A percentile compares a stretch with the other conserved stretches of the same genome.
Conservation (phyloP, 2,888 invertebrate species). For the Tipula lateralis region DNA sequence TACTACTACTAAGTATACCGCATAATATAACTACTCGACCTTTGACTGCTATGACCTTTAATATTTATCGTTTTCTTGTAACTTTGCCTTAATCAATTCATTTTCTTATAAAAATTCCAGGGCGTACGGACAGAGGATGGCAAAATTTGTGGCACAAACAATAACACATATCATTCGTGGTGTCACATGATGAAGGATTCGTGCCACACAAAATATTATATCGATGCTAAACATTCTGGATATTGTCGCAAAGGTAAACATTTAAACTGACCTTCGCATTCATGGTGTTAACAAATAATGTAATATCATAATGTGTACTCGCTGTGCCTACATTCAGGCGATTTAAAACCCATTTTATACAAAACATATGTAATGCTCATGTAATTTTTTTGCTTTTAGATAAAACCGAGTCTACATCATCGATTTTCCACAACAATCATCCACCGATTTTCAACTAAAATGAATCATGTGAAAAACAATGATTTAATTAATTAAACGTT, state of each 20-base stretch:
- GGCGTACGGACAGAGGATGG: constrained; percentile 42
- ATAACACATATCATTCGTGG: constrained; percentile 69
- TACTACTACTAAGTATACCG: too few species aligned
- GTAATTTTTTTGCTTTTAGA: neutral
- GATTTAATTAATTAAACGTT: neutral
- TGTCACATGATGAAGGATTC: constrained; percentile 73
- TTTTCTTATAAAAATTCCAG: constrained; percentile 37
- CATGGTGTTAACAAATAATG: neutral
- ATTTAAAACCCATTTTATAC: neutral
- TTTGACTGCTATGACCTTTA: too few species aligned
- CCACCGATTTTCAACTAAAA: neutral
- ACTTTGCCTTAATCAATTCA: neutral
- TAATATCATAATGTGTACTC: neutral
- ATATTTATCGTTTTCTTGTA: neutral
- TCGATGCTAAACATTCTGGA: constrained; percentile 65
- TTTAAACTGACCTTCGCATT: neutral
- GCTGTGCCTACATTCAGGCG: neutral
- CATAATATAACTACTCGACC: too few species aligned
- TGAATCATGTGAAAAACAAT: neutral
- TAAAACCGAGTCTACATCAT: neutral
- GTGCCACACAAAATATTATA: constrained; percentile 66
- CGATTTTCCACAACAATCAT: neutral
- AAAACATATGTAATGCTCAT: neutral
- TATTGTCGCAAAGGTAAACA: constrained; percentile 51
- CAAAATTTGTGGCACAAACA: constrained; percentile 67